Conservation (phyloP, 2,888 invertebrate genomes). For the Synanthedon vespiformis region DNA sequence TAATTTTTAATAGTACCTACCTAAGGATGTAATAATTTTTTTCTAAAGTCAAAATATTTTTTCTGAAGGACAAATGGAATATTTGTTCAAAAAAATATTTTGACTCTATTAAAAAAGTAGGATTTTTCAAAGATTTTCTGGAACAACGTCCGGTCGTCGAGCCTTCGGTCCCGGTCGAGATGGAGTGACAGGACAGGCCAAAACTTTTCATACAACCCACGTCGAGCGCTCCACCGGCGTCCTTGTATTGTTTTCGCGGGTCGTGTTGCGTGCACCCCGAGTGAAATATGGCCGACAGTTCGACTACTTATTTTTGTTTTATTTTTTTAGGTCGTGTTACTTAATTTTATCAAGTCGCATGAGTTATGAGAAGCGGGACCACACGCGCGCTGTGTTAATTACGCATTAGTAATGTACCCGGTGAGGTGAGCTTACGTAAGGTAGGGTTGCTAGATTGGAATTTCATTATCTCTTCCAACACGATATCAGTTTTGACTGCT, state of each 20-base stretch:
- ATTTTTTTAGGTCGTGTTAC: slow-evolving; percentile 60
- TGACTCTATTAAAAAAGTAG: neutral
- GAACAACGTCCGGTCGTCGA: slow-evolving; percentile 1
- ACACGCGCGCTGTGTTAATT: slow-evolving; percentile 62
- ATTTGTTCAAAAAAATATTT: too few species aligned
- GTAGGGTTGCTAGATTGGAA: slow-evolving; percentile 10
- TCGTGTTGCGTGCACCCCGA: slow-evolving; percentile 62
- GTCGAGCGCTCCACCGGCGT: slow-evolving; percentile 28
- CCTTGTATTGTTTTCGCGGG: slow-evolving; percentile 69
- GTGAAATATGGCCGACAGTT: slow-evolving; percentile 58
- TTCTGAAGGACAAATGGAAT: too few species aligned
- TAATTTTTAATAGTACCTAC: too few species aligned
- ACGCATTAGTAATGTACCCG: slow-evolving; percentile 35
- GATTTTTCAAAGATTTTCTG: neutral
- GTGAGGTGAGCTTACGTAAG: slow-evolving; percentile 14
- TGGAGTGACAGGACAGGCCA: slow-evolving; percentile 9
- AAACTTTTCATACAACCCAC: slow-evolving; percentile 31
- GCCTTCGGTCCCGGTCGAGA: slow-evolving; percentile 4
- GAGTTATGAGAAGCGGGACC: slow-evolving; percentile 65
- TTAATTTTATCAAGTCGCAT: slow-evolving; percentile 70
- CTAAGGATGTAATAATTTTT: too few species aligned
- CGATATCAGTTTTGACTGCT: neutral
- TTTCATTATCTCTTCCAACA: slow-evolving; percentile 5
- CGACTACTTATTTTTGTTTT: slow-evolving; percentile 56
- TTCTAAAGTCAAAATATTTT: too few species aligned